Evolutionary conservation across 2,113 vertebrate genomes (phyloP).

Genomic region (Hemiscyllium ocellatum): DNA sequence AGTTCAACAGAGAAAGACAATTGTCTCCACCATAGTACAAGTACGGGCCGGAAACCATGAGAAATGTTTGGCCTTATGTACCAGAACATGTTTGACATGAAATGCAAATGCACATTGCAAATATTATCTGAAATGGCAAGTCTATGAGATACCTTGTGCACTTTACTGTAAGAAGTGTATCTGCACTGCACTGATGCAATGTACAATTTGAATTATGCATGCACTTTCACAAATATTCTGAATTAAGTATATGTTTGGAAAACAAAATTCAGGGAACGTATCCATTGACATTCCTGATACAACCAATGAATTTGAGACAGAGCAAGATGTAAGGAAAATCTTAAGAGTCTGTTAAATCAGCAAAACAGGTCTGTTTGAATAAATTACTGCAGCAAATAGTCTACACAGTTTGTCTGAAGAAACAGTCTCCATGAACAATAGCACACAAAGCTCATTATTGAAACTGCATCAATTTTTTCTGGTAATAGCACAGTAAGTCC

Average conservation of each 20-base stretch:
- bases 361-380: background rate
- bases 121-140: background rate
- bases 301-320: background rate
- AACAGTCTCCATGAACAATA: background rate
- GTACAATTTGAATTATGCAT: background rate
- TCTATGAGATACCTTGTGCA: background rate
- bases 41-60: background rate
- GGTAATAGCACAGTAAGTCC: background rate
- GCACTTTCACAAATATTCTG: background rate
- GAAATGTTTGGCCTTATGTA: background rate
- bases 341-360: background rate
- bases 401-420: background rate
- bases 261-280: background rate
- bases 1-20: background rate
- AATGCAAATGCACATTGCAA: background rate
- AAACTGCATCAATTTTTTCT: background rate
- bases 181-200: background rate
- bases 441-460: background rate
- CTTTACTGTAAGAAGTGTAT: background rate
- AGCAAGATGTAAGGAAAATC: background rate
- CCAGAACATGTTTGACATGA: background rate
- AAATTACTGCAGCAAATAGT: background rate
- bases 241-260: background rate
- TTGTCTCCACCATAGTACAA: background rate
- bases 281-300: background rate